Base-by-base conservation (phyloP, 2,888 invertebrate genomes). In the Hedychridium roseum region DNA sequence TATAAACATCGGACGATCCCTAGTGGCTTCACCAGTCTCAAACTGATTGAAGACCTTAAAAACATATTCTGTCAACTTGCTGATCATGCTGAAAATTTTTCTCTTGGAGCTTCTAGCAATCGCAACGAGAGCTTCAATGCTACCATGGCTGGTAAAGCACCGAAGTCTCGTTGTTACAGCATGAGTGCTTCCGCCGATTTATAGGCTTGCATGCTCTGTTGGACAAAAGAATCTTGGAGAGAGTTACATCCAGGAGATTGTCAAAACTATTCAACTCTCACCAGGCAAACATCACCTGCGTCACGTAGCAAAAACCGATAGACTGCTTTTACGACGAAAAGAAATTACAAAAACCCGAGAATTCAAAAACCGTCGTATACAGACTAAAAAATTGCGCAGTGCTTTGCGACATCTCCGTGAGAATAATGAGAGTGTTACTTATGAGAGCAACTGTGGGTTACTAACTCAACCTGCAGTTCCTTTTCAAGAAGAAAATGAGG, bases 61-160 rank as follows among this genome's bases (percentile, higher is more conserved):
- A n/a, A n/a, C n/a, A n/a, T n/a, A n/a, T n/a, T n/a, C n/a, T n/a
- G n/a, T n/a, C n/a, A n/a, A n/a, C n/a, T n/a, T n/a, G n/a, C n/a
- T n/a, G n/a, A n/a, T n/a, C n/a, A n/a, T n/a, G n/a, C n/a, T n/a
- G n/a, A n/a, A n/a, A n/a, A n/a, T n/a, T n/a, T n/a, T n/a, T n/a
- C n/a, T n/a, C n/a, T n/a, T n/a, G n/a, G n/a, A n/a, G n/a, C n/a
- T 11, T 49, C 35, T 11, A 49, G 45, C 44, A 43, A 57, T 16
- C 12, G 21, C n/a, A 53, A 57, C 35, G 50, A 47, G 27, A 53
- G 30, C 35, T 15, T 49, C 12, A 48, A 57, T 43, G 42, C 44
- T 12, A 44, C 31, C 6, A 44, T 50, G 17, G 44, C 37, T 4
- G 39, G 43, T 21, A 44, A 50, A 14, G 28, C 38, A 31, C 47